Percentiles rank a stretch among this genome's conserved stretches.
phyloP scores from a whole-genome alignment of 2,113 vertebrate genomes.

The Typhlomys cinereus region DNA sequence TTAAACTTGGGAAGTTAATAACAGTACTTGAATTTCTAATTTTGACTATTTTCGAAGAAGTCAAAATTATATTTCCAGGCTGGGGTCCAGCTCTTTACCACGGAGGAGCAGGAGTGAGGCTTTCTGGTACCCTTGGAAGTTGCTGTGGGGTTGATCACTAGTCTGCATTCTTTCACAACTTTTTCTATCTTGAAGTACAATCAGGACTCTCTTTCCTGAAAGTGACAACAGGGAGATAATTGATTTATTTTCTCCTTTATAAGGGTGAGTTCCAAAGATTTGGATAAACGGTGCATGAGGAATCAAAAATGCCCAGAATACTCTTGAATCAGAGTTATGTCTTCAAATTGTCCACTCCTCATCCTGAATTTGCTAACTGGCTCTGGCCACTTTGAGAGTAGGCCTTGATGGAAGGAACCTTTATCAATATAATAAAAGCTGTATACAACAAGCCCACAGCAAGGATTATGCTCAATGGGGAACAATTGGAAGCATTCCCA shows the following conservation, averaged over 20 bases:
- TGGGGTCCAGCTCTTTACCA: background rate
- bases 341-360: background rate
- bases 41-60: background rate
- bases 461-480: too few species aligned
- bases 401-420: too few species aligned
- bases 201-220: background rate
- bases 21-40: constrained; percentile 38
- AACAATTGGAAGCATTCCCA: too few species aligned
- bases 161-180: background rate
- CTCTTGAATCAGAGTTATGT: background rate
- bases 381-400: background rate
- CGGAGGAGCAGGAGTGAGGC: background rate
- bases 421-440: too few species aligned
- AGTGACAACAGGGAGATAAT: background rate
- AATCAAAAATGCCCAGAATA: background rate
- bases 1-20: constrained; percentile 4
- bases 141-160: background rate
- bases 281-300: background rate
- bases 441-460: too few species aligned
- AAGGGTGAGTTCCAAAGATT: background rate
- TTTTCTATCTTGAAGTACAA: background rate
- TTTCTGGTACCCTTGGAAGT: background rate
- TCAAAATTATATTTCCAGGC: background rate
- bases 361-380: background rate
- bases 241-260: background rate